These are phyloP conservation scores for Karalla daura DNA, from an alignment of 2,797 vertebrate species.

Conservation along the genomic window DNA sequence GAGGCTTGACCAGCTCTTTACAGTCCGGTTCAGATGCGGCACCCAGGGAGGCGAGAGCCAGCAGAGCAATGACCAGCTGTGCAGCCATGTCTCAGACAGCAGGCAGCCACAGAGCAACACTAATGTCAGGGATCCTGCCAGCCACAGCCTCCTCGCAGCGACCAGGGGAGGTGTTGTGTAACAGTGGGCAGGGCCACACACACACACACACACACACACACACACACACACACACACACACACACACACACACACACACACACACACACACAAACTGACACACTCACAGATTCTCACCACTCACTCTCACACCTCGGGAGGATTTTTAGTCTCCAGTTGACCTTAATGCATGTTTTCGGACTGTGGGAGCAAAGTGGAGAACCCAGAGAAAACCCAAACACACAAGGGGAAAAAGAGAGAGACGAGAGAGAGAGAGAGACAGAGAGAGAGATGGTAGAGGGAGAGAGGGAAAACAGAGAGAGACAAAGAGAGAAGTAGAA, in stretches of 20 bases:
- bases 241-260: neutral
- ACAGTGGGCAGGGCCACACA: constrained; percentile 65
- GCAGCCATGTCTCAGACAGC: constrained; percentile 74
- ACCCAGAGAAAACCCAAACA: no score
- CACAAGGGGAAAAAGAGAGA: no score
- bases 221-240: neutral
- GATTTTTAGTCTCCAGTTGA: no score
- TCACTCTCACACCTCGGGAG: no score
- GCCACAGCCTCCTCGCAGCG: constrained; percentile 47
- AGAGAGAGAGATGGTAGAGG: no score
- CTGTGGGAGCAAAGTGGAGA: no score
- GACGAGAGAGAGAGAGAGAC: no score
- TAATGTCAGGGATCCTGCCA: constrained; percentile 63
- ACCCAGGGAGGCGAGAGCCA: constrained; percentile 72
- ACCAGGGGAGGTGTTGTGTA: constrained; percentile 47
- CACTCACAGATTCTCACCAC: neutral
- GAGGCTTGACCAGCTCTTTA: constrained; percentile 76
- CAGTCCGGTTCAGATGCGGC: constrained; percentile 72
- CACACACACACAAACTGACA: neutral
- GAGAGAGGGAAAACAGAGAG: no score
- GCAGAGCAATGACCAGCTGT: constrained; percentile 71
- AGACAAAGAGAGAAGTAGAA: no score
- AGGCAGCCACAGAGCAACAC: constrained; percentile 58
- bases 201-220: constrained; percentile 35
- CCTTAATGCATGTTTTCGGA: no score